phyloP scores from a whole-genome alignment of 2,797 vertebrate genomes.

The Cossypha polioptera region DNA sequence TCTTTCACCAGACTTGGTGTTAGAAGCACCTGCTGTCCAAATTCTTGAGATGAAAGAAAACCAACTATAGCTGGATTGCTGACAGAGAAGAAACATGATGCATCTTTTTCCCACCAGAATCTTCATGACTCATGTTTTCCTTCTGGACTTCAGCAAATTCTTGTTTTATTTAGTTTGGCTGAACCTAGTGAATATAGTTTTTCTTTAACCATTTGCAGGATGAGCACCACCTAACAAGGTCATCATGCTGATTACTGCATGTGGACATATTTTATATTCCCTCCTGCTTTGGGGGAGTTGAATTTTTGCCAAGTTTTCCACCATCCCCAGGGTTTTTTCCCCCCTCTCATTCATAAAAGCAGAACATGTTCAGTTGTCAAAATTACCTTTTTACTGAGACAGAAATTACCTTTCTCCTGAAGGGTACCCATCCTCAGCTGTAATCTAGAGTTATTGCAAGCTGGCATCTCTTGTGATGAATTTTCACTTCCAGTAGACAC shows the following conservation, averaged over 20 bases:
- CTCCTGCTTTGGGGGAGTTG: neutral
- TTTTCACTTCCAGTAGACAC: neutral
- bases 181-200: neutral
- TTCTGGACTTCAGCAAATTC: constrained; percentile 21
- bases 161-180: constrained; percentile 31
- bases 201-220: neutral
- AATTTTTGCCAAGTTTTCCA: neutral
- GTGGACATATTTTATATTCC: neutral
- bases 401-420: neutral
- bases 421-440: neutral
- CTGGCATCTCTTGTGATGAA: neutral
- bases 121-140: constrained; percentile 59
- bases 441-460: neutral
- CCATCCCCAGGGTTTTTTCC: neutral
- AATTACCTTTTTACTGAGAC: neutral
- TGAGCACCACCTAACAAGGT: neutral
- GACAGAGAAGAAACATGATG: neutral
- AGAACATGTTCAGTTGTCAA: neutral
- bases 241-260: neutral
- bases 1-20: neutral
- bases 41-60: neutral
- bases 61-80: neutral
- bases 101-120: constrained; percentile 35
- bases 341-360: neutral
- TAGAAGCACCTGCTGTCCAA: constrained; percentile 20